Percentiles rank a stretch among this genome's conserved stretches.
phyloP scores from a whole-genome alignment of 2,888 invertebrate genomes.

The Lithosia quadra region DNA sequence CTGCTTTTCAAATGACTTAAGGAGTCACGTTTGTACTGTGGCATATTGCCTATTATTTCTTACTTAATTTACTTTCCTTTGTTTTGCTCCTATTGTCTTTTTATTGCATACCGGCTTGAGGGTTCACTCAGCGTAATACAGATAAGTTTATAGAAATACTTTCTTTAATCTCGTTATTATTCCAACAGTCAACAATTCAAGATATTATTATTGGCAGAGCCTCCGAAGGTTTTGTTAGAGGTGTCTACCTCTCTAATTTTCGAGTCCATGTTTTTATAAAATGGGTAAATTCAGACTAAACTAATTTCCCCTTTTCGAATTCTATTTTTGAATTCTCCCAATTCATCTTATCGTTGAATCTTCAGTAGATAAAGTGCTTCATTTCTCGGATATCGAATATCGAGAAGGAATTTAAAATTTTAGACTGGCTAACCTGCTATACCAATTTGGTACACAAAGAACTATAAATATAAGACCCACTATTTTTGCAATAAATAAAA shows the following conservation, averaged over 20 bases:
- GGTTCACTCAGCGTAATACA: slow-evolving; percentile 62
- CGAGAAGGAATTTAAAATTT: not conserved
- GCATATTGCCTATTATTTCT: slow-evolving; percentile 66
- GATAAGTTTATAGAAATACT: slow-evolving; percentile 67
- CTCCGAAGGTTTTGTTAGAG: slow-evolving; percentile 45
- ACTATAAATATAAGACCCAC: not conserved
- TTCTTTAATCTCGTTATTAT: slow-evolving; percentile 70
- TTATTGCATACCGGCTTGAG: slow-evolving; percentile 61
- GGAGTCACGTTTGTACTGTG: slow-evolving; percentile 60
- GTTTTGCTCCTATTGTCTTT: slow-evolving; percentile 64
- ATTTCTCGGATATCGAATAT: not conserved
- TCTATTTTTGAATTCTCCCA: not conserved
- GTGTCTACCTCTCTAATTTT: slow-evolving; percentile 57
- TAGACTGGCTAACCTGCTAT: not conserved
- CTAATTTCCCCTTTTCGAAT: slow-evolving; percentile 34
- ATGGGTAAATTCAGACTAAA: slow-evolving; percentile 42
- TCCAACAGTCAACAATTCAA: slow-evolving; percentile 54
- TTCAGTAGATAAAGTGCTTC: not conserved
- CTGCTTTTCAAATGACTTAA: slow-evolving; percentile 52
- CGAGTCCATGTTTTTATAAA: slow-evolving; percentile 52
- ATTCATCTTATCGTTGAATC: not conserved
- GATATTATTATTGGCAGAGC: slow-evolving; percentile 59
- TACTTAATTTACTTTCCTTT: slow-evolving; percentile 69
- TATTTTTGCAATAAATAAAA: slow-evolving; percentile 20
- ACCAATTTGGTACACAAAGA: slow-evolving; percentile 25